A percentile compares a stretch with the other conserved stretches of the same genome.
Conservation (phyloP, 2,888 invertebrate genomes). For the Thelaira solivaga region DNA sequence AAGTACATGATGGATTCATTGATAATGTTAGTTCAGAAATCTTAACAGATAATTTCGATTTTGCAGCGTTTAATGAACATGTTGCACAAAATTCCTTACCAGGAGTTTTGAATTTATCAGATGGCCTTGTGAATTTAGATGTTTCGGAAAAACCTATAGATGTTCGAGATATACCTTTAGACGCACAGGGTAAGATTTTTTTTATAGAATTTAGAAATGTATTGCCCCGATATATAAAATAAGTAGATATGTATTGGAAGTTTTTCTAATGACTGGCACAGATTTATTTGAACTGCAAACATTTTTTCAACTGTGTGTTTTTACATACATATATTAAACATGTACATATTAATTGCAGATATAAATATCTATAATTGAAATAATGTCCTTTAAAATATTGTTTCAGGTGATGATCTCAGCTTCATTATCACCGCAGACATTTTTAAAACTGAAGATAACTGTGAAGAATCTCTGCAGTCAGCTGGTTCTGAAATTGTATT, state of each 20-base stretch:
- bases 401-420: slow-evolving; percentile 49
- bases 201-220: background rate
- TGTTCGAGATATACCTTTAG: slow-evolving; percentile 41
- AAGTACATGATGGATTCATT: background rate
- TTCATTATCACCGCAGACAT: slow-evolving; percentile 45
- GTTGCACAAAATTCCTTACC: slow-evolving; percentile 55
- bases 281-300: too few species aligned
- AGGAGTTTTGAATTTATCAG: slow-evolving; percentile 55
- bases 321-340: background rate
- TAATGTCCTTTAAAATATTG: background rate
- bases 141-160: slow-evolving; percentile 40
- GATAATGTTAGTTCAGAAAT: background rate
- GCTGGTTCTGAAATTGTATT: background rate
- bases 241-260: too few species aligned
- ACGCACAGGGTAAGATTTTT: slow-evolving; percentile 46
- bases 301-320: too few species aligned
- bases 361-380: background rate
- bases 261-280: too few species aligned
- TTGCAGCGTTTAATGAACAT: slow-evolving; percentile 58
- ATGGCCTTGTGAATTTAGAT: slow-evolving; percentile 47
- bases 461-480: slow-evolving; percentile 19
- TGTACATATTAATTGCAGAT: background rate
- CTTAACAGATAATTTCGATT: slow-evolving; percentile 49
- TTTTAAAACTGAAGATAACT: slow-evolving; percentile 12
- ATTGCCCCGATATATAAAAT: too few species aligned